Base-by-base conservation (phyloP, 2,888 invertebrate genomes). In the Venusia cambrica region DNA sequence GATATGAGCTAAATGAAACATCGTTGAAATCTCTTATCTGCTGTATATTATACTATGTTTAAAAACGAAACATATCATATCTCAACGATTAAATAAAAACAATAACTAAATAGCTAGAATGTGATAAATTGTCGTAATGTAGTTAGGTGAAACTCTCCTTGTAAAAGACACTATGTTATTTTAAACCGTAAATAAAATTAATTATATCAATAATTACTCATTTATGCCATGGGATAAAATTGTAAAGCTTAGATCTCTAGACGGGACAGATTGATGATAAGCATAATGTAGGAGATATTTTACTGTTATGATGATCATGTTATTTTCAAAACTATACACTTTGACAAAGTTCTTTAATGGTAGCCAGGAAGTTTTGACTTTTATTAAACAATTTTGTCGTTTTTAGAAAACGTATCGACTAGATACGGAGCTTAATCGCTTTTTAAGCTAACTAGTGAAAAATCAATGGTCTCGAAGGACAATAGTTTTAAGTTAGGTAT, bases 71-170 rank as follows among this genome's bases (percentile, higher is more conserved):
- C 40, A 40, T 35, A 40, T 40, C 31, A 35, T n/a, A 40, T 35
- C 20, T 35, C 26, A 35, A 40, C 22, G 12, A 31, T 40, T 14
- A 31, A 35, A 25, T 27, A 21, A 34, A 26, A 26, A 8, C 28
- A 33, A 24, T 38, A 39, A 39, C 11, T 35, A 35, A 31, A 35
- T 40, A 40, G 40, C 35, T 35, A 40, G 35, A 40, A 24, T 40
- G 40, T 40, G 40, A 40, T 40, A 40, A 38, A 40, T 31, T 27
- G 35, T 40, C 35, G 30, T 15, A 36, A 34, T 31, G 36, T 40
- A 40, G 30, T 27, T 34, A 35, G 27, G 40, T 24, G 18, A 27
- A n/a, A n/a, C n/a, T n/a, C 26, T 30, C 18, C 17, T 26, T 21
- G 25, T 21, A 40, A 40, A 35, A 27, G 39, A 34, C 29, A 34